These are phyloP conservation scores for Isoperla grammatica DNA, from an alignment of 2,888 invertebrate genomes.

Conservation along the genomic window DNA sequence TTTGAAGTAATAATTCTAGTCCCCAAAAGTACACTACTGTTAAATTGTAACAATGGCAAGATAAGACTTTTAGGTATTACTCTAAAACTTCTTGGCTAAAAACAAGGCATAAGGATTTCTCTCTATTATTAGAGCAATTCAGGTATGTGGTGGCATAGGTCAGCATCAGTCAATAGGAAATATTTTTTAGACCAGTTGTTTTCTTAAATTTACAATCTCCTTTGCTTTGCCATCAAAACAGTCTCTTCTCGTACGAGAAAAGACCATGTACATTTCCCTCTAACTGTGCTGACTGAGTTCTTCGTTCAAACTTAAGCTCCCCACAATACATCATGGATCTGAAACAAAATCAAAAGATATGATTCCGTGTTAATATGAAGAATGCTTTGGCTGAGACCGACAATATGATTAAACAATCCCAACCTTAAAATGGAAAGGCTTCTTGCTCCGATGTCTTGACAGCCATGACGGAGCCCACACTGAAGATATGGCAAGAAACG, in stretches of 20 bases:
- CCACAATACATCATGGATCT: slow-evolving; percentile 71
- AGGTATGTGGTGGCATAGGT: too few species aligned
- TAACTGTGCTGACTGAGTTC: slow-evolving; percentile 90
- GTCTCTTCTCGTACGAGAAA: slow-evolving; percentile 89
- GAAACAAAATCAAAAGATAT: not conserved
- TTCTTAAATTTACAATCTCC: too few species aligned
- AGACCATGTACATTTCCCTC: slow-evolving; percentile 98
- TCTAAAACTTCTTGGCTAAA: too few species aligned
- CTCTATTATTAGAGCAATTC: too few species aligned
- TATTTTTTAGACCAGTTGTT: too few species aligned
- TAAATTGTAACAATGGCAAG: too few species aligned
- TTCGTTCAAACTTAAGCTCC: slow-evolving; percentile 89
- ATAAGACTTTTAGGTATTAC: too few species aligned
- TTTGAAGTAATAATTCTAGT: too few species aligned
- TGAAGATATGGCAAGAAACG: slow-evolving; percentile 94
- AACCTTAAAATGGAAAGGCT: slow-evolving; percentile 60
- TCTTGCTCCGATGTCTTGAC: slow-evolving; percentile 90
- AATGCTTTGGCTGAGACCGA: not conserved
- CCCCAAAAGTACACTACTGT: too few species aligned
- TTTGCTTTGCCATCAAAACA: slow-evolving; percentile 53
- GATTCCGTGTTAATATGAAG: too few species aligned
- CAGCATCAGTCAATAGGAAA: too few species aligned
- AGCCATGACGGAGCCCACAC: slow-evolving; percentile 92
- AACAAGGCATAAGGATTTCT: too few species aligned
- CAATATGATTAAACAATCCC: not conserved